Evolutionary conservation across 2,888 invertebrate genomes (phyloP), one percentile per base, ranked within the genome.

Genomic region (Augiades crinisus): DNA sequence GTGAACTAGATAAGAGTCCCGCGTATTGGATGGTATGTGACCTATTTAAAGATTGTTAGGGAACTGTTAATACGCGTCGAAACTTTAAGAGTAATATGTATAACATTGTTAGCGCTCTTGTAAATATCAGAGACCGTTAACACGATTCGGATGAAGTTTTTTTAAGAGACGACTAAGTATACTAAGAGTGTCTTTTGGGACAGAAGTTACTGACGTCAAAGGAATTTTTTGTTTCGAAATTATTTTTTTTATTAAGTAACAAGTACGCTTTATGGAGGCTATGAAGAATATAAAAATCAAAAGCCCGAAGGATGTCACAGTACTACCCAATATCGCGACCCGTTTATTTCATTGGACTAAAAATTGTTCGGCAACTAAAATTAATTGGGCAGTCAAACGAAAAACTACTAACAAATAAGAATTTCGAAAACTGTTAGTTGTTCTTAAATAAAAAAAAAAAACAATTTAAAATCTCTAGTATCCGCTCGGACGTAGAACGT

Each of bases 121-220:
- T 53, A 47, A 56, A 58, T 56, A 58, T 55, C 47, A 45, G 37
- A 58, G 58, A 46, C 57, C 54, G 60, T 60, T 58, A 61, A 43
- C 22, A 30, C 51, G 47, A 57, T 45, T 58, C 47, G 33, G 47
- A 53, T 41, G 56, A 61, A 50, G 54, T 59, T 53, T 47, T 59
- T 59, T 54, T 51, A 53, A 54, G 22, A 24, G 5, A 40, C n/a
- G n/a, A n/a, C n/a, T n/a, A n/a, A n/a, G 14, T 22, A 8, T 24
- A 24, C 13, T 40, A 8, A 24, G 21, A 21, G 12, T n/a, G 16
- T 8, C 13, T 22, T 21, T 58, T 54, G 55, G 57, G 53, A 58
- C 55, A 36, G 46, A 47, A 47, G 51, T 47, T 45, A 51, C 56
- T 51, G 57, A 58, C 57, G 54, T 12, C n/a, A 30, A 12, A 30